Percentiles rank a stretch among this genome's conserved stretches.
Evolutionary conservation across 2,113 vertebrate species (phyloP).

Genomic region (Hymenochirus boettgeri): DNA sequence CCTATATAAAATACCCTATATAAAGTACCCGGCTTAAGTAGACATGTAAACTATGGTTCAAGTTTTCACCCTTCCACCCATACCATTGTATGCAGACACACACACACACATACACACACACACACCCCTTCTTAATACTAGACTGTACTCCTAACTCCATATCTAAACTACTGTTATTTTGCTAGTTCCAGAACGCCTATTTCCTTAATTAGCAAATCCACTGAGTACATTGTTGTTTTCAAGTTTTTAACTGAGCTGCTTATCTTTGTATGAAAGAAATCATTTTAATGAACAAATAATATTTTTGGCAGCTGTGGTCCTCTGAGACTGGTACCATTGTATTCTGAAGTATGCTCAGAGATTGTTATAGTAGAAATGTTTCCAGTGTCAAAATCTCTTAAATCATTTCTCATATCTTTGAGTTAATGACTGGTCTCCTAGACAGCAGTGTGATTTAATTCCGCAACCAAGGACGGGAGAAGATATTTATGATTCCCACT

Average conservation of each 20-base stretch:
- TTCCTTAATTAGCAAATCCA: not conserved
- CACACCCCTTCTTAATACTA: too few relatives aligned
- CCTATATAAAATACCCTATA: too few relatives aligned
- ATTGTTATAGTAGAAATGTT: constrained; percentile 24
- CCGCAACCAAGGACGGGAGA: constrained; percentile 14
- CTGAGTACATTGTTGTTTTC: not conserved
- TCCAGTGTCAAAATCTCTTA: constrained; percentile 20
- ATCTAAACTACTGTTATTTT: too few relatives aligned
- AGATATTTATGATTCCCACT: constrained; percentile 29
- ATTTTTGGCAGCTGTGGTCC: not conserved
- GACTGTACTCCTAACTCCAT: too few relatives aligned
- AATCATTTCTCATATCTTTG: constrained; percentile 32
- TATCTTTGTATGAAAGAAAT: constrained; percentile 1
- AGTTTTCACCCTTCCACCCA: too few relatives aligned
- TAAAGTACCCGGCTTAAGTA: too few relatives aligned
- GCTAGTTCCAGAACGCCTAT: not conserved
- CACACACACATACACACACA: too few relatives aligned
- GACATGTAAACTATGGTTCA: too few relatives aligned
- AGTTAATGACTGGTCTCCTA: constrained; percentile 36
- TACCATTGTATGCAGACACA: too few relatives aligned
- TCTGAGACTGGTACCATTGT: constrained; percentile 2
- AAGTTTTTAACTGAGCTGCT: not conserved
- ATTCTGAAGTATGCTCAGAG: constrained; percentile 15
- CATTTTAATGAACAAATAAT: constrained; percentile 2
- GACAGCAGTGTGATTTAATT: constrained; percentile 33